These are phyloP conservation scores for Corythoichthys intestinalis DNA, from an alignment of 2,113 vertebrate species.

Conservation along the genomic window DNA sequence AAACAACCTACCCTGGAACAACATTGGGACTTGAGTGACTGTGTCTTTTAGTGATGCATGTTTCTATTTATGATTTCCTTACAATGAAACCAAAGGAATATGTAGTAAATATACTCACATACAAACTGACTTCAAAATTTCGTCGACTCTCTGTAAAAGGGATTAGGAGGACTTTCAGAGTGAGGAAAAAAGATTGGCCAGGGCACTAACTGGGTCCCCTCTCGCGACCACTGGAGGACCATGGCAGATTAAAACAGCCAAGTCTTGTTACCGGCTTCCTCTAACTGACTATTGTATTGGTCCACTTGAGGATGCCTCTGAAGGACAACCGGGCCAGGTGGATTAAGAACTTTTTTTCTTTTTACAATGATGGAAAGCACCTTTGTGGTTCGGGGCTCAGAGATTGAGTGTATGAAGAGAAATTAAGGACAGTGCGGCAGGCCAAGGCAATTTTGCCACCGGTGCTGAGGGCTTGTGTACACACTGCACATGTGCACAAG, in stretches of 20 bases:
- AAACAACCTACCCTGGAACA: constrained; percentile 35
- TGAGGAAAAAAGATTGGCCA: constrained; percentile 53
- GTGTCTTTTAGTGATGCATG: constrained; percentile 8
- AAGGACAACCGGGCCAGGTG: constrained; percentile 59
- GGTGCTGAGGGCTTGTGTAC: constrained; percentile 39
- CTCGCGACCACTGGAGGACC: constrained; percentile 49
- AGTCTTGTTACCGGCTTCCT: constrained; percentile 33
- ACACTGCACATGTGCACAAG: constrained; percentile 30
- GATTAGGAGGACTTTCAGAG: constrained; percentile 75
- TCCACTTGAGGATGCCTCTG: constrained; percentile 21
- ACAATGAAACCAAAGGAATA: constrained; percentile 13
- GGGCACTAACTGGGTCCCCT: constrained; percentile 52
- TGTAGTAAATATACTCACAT: constrained; percentile 15
- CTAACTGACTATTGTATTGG: constrained; percentile 37
- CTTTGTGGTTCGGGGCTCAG: constrained; percentile 34
- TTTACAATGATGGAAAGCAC: constrained; percentile 47
- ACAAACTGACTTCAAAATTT: constrained; percentile 43
- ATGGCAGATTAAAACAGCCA: constrained; percentile 63
- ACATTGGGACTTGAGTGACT: constrained; percentile 16
- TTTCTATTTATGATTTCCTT: constrained; percentile 22
- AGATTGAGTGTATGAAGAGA: constrained; percentile 30
- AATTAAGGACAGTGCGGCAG: constrained; percentile 44
- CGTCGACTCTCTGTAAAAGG: constrained; percentile 54
- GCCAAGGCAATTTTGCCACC: constrained; percentile 41
- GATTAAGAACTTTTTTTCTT: constrained; percentile 48